Evolutionary conservation across 1,140 invertebrate genomes (phyloP).

Genomic region (Arctopsyche grandis): DNA sequence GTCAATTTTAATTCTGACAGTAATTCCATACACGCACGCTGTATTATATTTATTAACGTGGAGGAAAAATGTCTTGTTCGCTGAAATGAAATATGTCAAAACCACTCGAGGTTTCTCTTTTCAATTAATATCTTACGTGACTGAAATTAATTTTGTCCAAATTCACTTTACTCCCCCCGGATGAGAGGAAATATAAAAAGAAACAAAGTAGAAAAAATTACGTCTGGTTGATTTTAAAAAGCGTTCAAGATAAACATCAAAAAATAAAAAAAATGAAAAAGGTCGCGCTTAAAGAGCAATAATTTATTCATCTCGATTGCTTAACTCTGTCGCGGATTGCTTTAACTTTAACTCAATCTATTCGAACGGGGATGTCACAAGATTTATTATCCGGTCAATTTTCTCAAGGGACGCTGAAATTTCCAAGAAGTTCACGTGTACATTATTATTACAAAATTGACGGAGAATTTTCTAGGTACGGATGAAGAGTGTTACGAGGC

Average conservation of each 20-base stretch:
- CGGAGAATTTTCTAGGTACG: too few species aligned
- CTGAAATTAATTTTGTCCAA: slow-evolving; percentile 33
- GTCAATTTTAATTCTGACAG: too few species aligned
- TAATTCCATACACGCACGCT: too few species aligned
- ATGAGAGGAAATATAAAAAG: background rate
- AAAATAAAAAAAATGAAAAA: background rate
- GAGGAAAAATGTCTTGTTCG: slow-evolving; percentile 5
- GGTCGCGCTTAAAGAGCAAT: slow-evolving; percentile 13
- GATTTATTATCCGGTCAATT: too few species aligned
- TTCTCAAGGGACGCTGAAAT: too few species aligned
- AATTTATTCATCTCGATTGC: slow-evolving; percentile 25
- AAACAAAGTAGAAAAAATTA: slow-evolving; percentile 13
- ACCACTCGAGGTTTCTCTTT: slow-evolving; percentile 32
- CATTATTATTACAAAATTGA: too few species aligned
- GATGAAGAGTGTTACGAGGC: too few species aligned
- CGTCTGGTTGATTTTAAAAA: background rate
- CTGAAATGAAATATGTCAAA: slow-evolving; percentile 33
- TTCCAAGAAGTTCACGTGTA: too few species aligned
- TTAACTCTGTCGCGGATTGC: background rate
- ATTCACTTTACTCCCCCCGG: slow-evolving; percentile 2
- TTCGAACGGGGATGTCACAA: too few species aligned
- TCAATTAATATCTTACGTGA: slow-evolving; percentile 43
- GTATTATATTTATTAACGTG: slow-evolving; percentile 2
- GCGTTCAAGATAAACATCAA: background rate
- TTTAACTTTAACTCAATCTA: too few species aligned